phyloP scores from a whole-genome alignment of 2,113 vertebrate genomes.

The Gadus macrocephalus region DNA sequence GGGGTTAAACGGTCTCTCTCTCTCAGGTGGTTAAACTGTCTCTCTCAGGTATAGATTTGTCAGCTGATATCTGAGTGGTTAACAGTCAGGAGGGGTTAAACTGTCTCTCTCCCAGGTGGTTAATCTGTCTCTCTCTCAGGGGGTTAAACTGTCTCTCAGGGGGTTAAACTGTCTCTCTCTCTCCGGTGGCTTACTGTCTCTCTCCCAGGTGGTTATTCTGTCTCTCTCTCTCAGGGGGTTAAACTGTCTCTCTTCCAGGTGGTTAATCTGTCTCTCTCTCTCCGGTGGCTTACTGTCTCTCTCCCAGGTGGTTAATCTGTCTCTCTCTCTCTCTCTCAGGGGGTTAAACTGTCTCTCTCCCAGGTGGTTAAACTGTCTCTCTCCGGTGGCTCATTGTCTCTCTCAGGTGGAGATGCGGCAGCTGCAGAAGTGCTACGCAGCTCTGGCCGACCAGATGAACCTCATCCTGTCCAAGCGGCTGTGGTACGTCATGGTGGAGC shows the following conservation, averaged over 20 bases:
- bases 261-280: not conserved
- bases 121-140: not conserved
- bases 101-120: too few species aligned
- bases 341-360: too few species aligned
- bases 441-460: slow-evolving; percentile 91
- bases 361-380: not conserved
- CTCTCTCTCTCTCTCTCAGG: not conserved
- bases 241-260: too few species aligned
- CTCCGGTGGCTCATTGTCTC: not conserved
- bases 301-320: slow-evolving; percentile 74
- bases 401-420: slow-evolving; percentile 94
- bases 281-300: not conserved
- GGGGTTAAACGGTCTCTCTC: not conserved
- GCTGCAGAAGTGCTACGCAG: slow-evolving; percentile 92
- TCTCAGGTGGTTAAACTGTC: not conserved
- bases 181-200: not conserved
- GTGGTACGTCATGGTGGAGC: slow-evolving; percentile 98
- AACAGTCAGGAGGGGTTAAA: too few species aligned
- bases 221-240: not conserved
- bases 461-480: slow-evolving; percentile 94
- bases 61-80: slow-evolving; percentile 67
- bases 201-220: too few species aligned
- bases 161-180: not conserved
- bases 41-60: slow-evolving; percentile 89
- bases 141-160: too few species aligned